Conservation (phyloP, 2,888 invertebrate species). For the Carterocephalus palaemon region DNA sequence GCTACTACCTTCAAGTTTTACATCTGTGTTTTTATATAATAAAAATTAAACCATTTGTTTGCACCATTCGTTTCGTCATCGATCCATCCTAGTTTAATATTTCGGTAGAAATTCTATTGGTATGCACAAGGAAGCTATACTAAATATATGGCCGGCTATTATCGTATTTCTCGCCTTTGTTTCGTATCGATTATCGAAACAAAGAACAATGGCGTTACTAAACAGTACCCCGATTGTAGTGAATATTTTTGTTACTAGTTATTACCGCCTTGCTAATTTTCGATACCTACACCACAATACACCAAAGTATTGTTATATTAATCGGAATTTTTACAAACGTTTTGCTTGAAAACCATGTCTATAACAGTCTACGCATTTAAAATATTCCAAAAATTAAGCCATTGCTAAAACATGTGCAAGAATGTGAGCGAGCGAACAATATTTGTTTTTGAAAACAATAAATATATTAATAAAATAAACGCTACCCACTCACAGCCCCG, state of each 20-base stretch:
- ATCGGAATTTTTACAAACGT: conserved; percentile 15
- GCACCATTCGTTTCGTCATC: no score
- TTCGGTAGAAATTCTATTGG: conserved; percentile 4
- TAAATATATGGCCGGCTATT: conserved; percentile 21
- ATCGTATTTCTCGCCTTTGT: conserved; percentile 33
- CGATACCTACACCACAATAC: conserved; percentile 14
- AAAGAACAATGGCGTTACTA: conserved; percentile 33
- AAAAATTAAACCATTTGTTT: no score
- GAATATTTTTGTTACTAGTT: conserved; percentile 28
- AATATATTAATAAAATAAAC: no score
- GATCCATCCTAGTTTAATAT: no score
- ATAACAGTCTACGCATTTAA: conserved; percentile 13
- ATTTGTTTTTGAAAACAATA: no score
- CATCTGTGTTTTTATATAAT: no score
- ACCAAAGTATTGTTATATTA: conserved; percentile 8
- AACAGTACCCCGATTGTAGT: conserved; percentile 29
- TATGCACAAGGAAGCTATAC: conserved; percentile 7
- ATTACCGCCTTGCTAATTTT: conserved; percentile 22
- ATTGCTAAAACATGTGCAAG: no score
- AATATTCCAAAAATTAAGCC: no score
- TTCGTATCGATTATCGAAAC: conserved; percentile 33
- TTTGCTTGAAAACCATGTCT: conserved; percentile 15
- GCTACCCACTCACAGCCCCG: no score
- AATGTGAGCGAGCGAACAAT: no score
- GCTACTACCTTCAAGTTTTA: no score